Base-by-base conservation (phyloP, 2,113 vertebrate species). In the Poecile atricapillus region DNA sequence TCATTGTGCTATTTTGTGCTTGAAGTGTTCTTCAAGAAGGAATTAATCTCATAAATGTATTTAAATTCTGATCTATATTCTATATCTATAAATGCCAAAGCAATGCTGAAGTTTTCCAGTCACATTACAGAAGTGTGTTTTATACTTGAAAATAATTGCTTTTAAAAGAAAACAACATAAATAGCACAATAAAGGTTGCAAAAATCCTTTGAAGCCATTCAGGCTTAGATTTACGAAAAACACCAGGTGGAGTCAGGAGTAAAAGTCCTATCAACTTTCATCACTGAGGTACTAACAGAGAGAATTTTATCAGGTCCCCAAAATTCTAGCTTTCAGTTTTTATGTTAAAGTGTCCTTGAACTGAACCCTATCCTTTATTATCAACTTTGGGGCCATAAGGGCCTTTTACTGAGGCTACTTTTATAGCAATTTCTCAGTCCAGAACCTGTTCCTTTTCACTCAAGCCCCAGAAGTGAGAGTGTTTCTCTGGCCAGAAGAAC, bases 91-190 rank as follows among this genome's bases (percentile, higher is more conserved):
- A 53, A 71, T 39, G 74, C 37, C 27, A 65, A 58, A 92, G 14
- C 18, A 44, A 44, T 0, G 5, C 15, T 53, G 16, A 31, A 1
- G 1, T 1, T n/a, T 75, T 58, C 53, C 15, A 41, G 43, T 67
- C 47, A 37, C 9, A 67, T 58, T 53, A 28, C 15, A 74, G 18
- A 65, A 69, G 7, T 4, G 1, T 28, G 15, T 11, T 85, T 67
- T 58, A 30, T 10, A 70, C 55, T 75, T 23, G 21, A 80, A 83
- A 73, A 74, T 0, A 50, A 49, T 39, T 67, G 5, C 3, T 69
- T 52, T 31, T 8, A 18, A 43, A 83, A 65, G 14, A 49, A 86
- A 86, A 59, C 27, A 81, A 74, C 6, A 60, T 28, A 46, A 75
- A 30, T 5, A 49, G 7, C 9, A 58, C 82, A 71, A 23, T 2